These are phyloP conservation scores for Drosophila mauritiana DNA, from an alignment of 1,140 invertebrate genomes.

Conservation along the genomic window DNA sequence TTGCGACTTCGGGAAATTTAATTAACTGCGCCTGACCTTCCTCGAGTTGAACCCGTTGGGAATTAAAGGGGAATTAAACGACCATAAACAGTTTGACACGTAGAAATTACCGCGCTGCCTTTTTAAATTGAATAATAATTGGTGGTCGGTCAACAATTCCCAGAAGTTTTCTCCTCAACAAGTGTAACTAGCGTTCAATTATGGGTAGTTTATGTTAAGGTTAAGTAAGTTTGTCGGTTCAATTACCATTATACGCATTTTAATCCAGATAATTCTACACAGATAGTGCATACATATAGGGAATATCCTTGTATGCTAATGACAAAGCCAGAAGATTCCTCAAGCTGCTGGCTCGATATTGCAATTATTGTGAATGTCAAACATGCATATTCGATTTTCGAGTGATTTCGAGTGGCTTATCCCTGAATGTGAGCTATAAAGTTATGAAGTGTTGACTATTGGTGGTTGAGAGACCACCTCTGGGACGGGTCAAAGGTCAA, in stretches of 20 bases:
- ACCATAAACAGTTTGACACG: conserved; percentile 12
- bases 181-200: conserved; percentile 1
- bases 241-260: too few species aligned
- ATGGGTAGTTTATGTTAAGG: not conserved
- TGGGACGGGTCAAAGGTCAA: conserved; percentile 42
- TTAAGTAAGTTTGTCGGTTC: not conserved
- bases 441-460: not conserved
- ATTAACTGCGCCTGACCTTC: conserved; percentile 21
- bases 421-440: conserved; percentile 6
- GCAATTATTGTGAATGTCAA: conserved; percentile 8
- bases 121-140: not conserved
- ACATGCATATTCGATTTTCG: conserved; percentile 12
- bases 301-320: not conserved
- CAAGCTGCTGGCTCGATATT: not conserved
- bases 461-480: not conserved
- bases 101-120: conserved; percentile 9
- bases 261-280: too few species aligned
- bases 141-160: not conserved
- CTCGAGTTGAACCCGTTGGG: not conserved
- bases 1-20: conserved; percentile 28
- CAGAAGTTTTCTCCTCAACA: conserved; percentile 6
- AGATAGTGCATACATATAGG: too few species aligned
- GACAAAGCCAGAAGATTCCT: not conserved
- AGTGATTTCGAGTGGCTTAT: conserved; percentile 8
- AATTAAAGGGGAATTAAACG: conserved; percentile 34